Percentiles rank a stretch among this genome's conserved stretches.
phyloP scores from a whole-genome alignment of 2,113 vertebrate genomes.

The Brachyhypopomus occidentalis region DNA sequence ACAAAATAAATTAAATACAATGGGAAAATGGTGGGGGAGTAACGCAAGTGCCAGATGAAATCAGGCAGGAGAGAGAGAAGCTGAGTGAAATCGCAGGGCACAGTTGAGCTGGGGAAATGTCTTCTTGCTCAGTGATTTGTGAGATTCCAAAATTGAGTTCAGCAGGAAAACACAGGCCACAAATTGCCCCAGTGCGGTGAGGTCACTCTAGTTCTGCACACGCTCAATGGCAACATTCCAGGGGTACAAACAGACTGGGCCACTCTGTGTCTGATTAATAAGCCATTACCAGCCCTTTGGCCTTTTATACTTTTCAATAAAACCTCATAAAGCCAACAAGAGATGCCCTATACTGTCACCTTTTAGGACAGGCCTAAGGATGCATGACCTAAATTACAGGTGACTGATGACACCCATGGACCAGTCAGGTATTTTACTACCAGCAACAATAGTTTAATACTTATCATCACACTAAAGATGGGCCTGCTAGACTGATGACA shows the following conservation, averaged over 20 bases:
- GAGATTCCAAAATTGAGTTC: constrained; percentile 57
- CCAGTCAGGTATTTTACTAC: no score
- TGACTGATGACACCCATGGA: background rate
- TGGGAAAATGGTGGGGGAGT: background rate
- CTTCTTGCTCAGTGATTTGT: constrained; percentile 48
- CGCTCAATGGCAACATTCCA: constrained; percentile 36
- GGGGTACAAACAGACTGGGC: constrained; percentile 33
- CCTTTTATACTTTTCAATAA: constrained; percentile 49
- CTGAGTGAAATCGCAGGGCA: background rate
- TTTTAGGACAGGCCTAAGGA: constrained; percentile 22
- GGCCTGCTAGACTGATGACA: no score
- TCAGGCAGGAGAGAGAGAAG: constrained; percentile 19
- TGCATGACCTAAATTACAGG: background rate
- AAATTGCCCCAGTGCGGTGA: constrained; percentile 47
- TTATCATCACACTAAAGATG: background rate
- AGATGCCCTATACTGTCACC: constrained; percentile 20
- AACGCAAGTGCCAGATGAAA: constrained; percentile 22
- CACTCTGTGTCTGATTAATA: constrained; percentile 50
- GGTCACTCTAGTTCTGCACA: constrained; percentile 16
- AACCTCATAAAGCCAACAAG: constrained; percentile 25
- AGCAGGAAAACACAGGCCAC: constrained; percentile 46
- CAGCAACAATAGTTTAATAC: background rate
- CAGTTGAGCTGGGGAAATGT: constrained; percentile 36
- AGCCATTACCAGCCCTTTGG: constrained; percentile 21
- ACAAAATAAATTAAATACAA: background rate